phyloP scores from a whole-genome alignment of 2,888 invertebrate species.

The Quadroppia sp. region DNA sequence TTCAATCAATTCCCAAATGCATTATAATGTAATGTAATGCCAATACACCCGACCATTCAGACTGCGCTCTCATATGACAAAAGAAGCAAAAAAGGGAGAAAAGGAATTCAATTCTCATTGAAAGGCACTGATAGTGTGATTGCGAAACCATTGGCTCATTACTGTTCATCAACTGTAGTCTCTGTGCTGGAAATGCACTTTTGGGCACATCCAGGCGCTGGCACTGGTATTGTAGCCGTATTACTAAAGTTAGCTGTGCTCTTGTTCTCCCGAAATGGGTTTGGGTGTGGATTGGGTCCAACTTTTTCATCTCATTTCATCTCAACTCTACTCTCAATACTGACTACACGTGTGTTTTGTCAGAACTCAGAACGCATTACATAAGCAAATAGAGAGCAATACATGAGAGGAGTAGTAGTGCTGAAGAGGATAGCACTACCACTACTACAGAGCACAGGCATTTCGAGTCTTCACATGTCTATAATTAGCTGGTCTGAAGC shows the following conservation, averaged over 20 bases:
- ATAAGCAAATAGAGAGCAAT: constrained; percentile 31
- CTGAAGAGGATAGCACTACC: background rate
- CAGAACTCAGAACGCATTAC: constrained; percentile 29
- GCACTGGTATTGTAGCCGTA: background rate
- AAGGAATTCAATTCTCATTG: constrained; percentile 4
- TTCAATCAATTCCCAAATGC: constrained; percentile 33
- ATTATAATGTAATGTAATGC: constrained; percentile 30
- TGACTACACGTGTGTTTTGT: constrained; percentile 36
- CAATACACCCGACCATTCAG: constrained; percentile 2
- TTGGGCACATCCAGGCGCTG: background rate
- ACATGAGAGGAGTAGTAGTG: background rate
- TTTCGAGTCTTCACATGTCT: background rate
- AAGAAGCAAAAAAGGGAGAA: constrained; percentile 36
- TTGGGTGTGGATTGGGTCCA: constrained; percentile 33
- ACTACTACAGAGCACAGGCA: constrained; percentile 10
- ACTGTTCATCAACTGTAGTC: constrained; percentile 3
- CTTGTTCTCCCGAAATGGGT: constrained; percentile 22
- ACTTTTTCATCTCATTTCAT: constrained; percentile 32
- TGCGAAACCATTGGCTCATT: constrained; percentile 16
- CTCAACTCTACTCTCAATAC: constrained; percentile 12
- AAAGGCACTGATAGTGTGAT: constrained; percentile 9
- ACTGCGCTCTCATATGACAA: constrained; percentile 28
- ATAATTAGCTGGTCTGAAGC: constrained; percentile 40
- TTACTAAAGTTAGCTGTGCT: constrained; percentile 30
- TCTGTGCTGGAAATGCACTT: constrained; percentile 1